phyloP scores from a whole-genome alignment of 2,113 vertebrate genomes.

The Turnix velox region DNA sequence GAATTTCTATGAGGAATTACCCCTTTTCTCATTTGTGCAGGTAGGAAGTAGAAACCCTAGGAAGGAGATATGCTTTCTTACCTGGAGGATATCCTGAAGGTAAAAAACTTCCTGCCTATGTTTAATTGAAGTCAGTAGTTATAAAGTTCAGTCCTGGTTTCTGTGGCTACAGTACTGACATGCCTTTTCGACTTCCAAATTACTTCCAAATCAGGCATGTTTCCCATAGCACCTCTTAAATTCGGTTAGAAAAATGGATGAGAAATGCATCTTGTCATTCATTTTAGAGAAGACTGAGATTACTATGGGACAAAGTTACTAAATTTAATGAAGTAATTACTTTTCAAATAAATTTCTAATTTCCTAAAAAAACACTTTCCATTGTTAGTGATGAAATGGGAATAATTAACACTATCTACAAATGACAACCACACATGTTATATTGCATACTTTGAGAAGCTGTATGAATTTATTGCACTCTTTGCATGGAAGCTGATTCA shows the following conservation, averaged over 20 bases:
- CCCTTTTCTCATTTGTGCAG: not conserved
- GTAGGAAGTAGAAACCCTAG: not conserved
- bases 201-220: not conserved
- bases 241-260: not conserved
- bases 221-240: not conserved
- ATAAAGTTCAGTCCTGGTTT: not conserved
- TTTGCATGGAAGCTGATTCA: not conserved
- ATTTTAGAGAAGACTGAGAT: slow-evolving; percentile 5
- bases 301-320: not conserved
- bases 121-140: not conserved
- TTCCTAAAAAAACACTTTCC: not conserved
- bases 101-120: not conserved
- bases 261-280: not conserved
- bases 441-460: not conserved
- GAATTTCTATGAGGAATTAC: not conserved
- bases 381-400: not conserved
- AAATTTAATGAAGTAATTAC: slow-evolving; percentile 20
- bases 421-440: not conserved
- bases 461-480: not conserved
- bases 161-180: not conserved
- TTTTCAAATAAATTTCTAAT: slow-evolving; percentile 17
- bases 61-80: not conserved
- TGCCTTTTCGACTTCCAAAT: not conserved
- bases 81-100: not conserved
- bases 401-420: not conserved